phyloP scores from a whole-genome alignment of 2,888 invertebrate genomes.

The Emmelina monodactyla region DNA sequence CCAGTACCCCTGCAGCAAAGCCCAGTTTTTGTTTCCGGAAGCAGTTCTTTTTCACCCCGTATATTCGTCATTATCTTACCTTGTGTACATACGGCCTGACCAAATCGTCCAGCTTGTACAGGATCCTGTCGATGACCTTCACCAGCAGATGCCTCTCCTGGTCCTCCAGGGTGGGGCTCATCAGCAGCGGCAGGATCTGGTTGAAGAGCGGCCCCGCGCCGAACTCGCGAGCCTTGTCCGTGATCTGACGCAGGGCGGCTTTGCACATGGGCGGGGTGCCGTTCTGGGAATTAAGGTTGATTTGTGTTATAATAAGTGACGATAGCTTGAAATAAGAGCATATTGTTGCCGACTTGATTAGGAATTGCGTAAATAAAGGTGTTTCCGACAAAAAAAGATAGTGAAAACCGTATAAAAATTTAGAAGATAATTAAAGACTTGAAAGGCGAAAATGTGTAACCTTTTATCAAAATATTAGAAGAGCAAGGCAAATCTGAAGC shows the following conservation, averaged over 20 bases:
- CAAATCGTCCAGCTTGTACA: conserved; percentile 97
- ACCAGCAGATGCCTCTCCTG: conserved; percentile 98
- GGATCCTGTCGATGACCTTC: conserved; percentile 97
- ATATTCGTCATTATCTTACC: conserved; percentile 47
- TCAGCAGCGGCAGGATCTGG: conserved; percentile 97
- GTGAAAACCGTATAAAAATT: no score
- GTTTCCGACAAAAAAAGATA: no score
- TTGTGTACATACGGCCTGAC: conserved; percentile 99
- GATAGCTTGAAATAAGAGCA: neutral
- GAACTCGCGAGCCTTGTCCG: conserved; percentile 97
- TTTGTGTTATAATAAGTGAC: neutral
- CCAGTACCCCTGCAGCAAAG: no score
- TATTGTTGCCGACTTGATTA: no score
- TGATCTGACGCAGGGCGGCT: conserved; percentile 95
- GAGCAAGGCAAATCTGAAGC: no score
- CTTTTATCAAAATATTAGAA: no score
- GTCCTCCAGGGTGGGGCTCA: conserved; percentile 99
- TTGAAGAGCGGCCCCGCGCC: conserved; percentile 99
- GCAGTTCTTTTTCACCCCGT: no score
- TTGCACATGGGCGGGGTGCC: conserved; percentile 99
- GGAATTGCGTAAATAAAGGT: no score
- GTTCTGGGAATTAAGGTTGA: conserved; percentile 69
- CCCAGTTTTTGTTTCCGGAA: no score
- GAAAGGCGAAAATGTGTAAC: no score
- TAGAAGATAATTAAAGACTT: no score